A percentile compares a stretch with the other conserved stretches of the same genome.
Conservation (phyloP, 1,140 invertebrate genomes). For the honey bee (Apis mellifera) region DNA sequence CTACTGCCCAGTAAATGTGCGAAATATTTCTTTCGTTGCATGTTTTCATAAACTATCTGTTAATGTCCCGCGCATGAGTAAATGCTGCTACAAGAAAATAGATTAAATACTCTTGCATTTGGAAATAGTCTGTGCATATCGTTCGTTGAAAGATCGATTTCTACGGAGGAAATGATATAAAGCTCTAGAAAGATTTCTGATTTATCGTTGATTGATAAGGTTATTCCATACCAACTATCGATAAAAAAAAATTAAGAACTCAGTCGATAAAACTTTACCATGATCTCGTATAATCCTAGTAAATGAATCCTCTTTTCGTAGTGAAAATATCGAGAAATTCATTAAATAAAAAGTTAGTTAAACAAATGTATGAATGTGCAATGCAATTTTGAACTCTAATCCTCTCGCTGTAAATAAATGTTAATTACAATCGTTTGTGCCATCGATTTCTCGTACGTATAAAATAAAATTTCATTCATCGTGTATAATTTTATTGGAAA, state of each 20-base stretch:
- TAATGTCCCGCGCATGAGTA: conserved; percentile 15
- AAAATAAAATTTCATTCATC: neutral
- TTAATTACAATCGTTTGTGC: neutral
- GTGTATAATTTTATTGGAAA: neutral
- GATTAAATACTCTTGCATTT: conserved; percentile 25
- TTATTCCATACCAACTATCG: conserved; percentile 51
- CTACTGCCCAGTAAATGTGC: conserved; percentile 65
- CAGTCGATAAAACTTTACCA: conserved; percentile 45
- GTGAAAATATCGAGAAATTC: neutral
- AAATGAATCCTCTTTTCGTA: conserved; percentile 9
- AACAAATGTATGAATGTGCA: conserved; percentile 6
- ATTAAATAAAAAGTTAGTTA: neutral
- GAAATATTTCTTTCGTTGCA: conserved; percentile 25
- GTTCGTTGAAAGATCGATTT: conserved; percentile 27
- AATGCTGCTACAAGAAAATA: conserved; percentile 53
- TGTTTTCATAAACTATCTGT: conserved; percentile 22
- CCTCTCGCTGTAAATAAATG: conserved; percentile 20
- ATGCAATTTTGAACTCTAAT: neutral
- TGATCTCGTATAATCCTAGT: conserved; percentile 5
- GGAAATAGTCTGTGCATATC: neutral
- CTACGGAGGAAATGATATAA: conserved; percentile 29
- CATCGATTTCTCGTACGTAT: neutral
- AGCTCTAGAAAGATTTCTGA: conserved; percentile 38
- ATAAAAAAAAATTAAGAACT: conserved; percentile 44
- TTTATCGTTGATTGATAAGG: conserved; percentile 48